These are phyloP conservation scores for Arvicanthis niloticus DNA, from an alignment of 2,113 vertebrate species.

Conservation along the genomic window DNA sequence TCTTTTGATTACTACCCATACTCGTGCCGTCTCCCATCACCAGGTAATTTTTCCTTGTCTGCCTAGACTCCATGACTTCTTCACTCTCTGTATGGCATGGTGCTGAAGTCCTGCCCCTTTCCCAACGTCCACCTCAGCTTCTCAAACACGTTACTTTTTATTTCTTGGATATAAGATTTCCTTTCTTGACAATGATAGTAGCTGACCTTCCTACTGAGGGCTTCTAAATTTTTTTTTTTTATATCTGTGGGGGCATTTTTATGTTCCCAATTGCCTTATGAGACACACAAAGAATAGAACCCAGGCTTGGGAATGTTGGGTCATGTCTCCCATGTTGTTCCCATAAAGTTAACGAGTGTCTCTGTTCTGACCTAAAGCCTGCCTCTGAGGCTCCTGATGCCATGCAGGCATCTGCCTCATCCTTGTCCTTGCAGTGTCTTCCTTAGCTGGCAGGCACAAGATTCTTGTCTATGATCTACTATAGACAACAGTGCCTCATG, in stretches of 20 bases:
- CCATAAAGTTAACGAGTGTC: neutral
- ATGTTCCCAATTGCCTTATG: neutral
- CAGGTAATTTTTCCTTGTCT: neutral
- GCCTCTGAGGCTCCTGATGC: no score
- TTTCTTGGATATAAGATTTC: neutral
- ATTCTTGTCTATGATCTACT: accelerated
- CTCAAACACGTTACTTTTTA: neutral
- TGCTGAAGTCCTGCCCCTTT: neutral
- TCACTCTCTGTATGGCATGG: accelerated
- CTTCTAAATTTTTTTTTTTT: neutral
- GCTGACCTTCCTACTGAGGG: neutral
- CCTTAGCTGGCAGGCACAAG: accelerated
- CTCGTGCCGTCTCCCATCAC: no score
- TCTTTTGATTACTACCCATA: accelerated
- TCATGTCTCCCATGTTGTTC: neutral
- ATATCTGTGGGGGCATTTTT: neutral
- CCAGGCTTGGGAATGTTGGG: neutral
- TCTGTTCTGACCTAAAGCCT: neutral
- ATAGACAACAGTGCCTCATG: no score
- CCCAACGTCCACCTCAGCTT: neutral
- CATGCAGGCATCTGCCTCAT: no score
- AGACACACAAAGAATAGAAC: neutral
- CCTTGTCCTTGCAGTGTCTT: accelerated
- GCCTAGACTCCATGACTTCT: neutral
- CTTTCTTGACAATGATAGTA: neutral